Evolutionary conservation across 2,113 vertebrate species (phyloP).

Genomic region (Danio rerio): GRCz12tu NC_133183.1:64303501-64304000

Average conservation of each 20-base stretch:
- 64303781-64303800: constrained; percentile 1
- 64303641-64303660: too few relatives aligned
- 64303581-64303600: too few relatives aligned
- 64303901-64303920: background rate
- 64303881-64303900: background rate
- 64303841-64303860: background rate
- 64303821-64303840: background rate
- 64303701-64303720: background rate
- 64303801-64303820: background rate
- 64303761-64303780: constrained; percentile 13
- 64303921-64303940: background rate
- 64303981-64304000: background rate
- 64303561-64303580: too few relatives aligned
- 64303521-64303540: too few relatives aligned
- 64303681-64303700: constrained; percentile 2
- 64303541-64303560: too few relatives aligned
- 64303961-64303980: background rate
- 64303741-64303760: background rate
- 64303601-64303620: too few relatives aligned
- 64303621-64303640: too few relatives aligned
- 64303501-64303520: too few relatives aligned
- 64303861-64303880: background rate
- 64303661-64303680: too few relatives aligned
- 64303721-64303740: background rate
- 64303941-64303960: background rate